phyloP scores from a whole-genome alignment of 2,888 invertebrate genomes.

The Tipula helvola region DNA sequence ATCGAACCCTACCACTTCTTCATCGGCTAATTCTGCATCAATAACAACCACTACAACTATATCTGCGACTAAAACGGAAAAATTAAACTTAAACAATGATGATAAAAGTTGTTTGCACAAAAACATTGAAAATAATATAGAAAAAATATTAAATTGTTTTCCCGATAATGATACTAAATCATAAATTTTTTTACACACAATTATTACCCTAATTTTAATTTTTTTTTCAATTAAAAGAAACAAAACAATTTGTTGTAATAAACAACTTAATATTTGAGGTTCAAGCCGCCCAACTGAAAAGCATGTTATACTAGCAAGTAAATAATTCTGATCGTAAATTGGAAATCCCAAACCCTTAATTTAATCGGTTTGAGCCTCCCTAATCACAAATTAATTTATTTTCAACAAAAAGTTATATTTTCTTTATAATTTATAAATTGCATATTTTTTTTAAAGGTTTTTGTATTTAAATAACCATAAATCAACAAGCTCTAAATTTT shows the following conservation, averaged over 20 bases:
- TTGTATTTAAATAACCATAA: background rate
- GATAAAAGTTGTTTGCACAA: conserved; percentile 8
- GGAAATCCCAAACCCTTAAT: background rate
- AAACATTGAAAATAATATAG: conserved; percentile 9
- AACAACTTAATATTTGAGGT: background rate
- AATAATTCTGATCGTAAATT: background rate
- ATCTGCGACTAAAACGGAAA: background rate
- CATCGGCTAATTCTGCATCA: background rate
- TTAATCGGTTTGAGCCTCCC: background rate
- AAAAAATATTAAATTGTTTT: conserved; percentile 11
- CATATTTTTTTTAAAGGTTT: background rate
- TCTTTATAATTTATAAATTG: background rate
- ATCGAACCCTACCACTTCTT: background rate
- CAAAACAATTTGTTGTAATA: background rate
- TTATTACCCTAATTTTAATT: background rate
- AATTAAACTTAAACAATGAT: background rate
- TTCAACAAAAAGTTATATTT: background rate
- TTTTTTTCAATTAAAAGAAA: background rate
- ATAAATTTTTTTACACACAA: background rate
- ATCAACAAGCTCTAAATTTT: background rate
- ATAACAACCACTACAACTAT: background rate
- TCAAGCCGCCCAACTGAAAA: background rate
- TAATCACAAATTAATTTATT: background rate
- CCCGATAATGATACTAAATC: background rate
- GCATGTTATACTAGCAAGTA: background rate